These are phyloP conservation scores for Amphibalanus amphitrite DNA, from an alignment of 1,140 invertebrate genomes.

Conservation along the genomic window DNA sequence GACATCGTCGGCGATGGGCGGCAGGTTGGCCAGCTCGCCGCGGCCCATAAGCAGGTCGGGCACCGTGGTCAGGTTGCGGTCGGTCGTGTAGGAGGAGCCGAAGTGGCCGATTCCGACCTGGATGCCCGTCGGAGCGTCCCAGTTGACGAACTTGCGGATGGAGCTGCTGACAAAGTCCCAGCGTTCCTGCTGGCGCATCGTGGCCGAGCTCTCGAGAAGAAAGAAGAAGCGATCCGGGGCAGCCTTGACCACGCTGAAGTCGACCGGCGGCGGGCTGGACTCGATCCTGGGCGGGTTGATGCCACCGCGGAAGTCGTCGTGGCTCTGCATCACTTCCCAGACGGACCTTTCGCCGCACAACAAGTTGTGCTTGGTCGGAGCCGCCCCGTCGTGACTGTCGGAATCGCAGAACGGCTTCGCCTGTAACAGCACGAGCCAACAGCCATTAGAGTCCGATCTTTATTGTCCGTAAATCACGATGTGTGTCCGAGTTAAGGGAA, in stretches of 20 bases:
- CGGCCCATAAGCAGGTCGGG: too few relatives aligned
- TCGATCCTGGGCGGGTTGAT: not conserved
- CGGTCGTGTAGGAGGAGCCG: slow-evolving; percentile 13
- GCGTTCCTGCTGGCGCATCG: too few relatives aligned
- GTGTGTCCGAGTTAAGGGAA: too few relatives aligned
- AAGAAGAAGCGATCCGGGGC: not conserved
- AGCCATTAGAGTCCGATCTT: too few relatives aligned
- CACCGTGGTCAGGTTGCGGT: too few relatives aligned
- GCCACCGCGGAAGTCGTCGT: slow-evolving; percentile 20
- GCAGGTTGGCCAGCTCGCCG: too few relatives aligned
- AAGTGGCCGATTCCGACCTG: slow-evolving; percentile 20
- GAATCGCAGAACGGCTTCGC: slow-evolving; percentile 20
- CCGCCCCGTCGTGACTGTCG: slow-evolving; percentile 20
- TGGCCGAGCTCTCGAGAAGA: too few relatives aligned
- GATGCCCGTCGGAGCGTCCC: slow-evolving; percentile 19
- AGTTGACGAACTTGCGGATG: too few relatives aligned
- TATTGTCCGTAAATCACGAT: too few relatives aligned
- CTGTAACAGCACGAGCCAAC: slow-evolving; percentile 4
- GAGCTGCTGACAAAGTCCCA: too few relatives aligned
- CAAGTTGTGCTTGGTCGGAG: slow-evolving; percentile 27
- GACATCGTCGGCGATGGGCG: too few relatives aligned
- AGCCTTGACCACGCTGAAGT: not conserved
- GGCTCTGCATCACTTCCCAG: slow-evolving; percentile 20
- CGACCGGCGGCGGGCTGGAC: not conserved
- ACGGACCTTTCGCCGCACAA: slow-evolving; percentile 20